Evolutionary conservation across 2,888 invertebrate genomes (phyloP).

Genomic region (Hofmannophila pseudospretella): DNA sequence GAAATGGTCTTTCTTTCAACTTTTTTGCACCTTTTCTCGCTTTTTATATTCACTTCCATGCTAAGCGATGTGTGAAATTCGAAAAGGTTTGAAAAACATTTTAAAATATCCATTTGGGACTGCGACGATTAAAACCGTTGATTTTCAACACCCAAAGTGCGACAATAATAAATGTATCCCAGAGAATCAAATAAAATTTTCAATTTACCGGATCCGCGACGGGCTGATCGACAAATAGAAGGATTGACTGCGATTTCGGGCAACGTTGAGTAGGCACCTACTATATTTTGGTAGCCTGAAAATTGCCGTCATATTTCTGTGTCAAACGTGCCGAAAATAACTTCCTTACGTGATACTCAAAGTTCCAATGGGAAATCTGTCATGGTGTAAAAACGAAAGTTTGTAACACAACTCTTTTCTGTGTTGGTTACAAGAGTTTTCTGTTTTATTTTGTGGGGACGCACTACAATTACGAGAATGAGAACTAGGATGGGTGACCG

Average conservation of each 20-base stretch:
- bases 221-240: constrained; percentile 60
- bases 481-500: no score
- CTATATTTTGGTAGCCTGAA: constrained; percentile 54
- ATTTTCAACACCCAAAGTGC: constrained; percentile 4
- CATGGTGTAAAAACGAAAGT: constrained; percentile 40
- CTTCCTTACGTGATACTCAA: constrained; percentile 53
- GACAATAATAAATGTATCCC: constrained; percentile 29
- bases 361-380: constrained; percentile 45
- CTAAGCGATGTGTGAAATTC: no score
- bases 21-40: no score
- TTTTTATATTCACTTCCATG: no score
- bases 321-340: constrained; percentile 56
- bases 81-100: not conserved
- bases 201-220: constrained; percentile 47
- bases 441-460: no score
- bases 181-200: constrained; percentile 44
- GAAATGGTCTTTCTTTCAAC: no score
- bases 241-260: constrained; percentile 46
- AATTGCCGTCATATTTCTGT: constrained; percentile 69
- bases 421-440: no score
- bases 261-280: constrained; percentile 13
- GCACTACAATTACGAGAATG: no score
- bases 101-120: not conserved
- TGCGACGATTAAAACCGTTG: not conserved
- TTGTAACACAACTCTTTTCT: not conserved